These are phyloP conservation scores for Ceratina calcarata DNA, from an alignment of 1,140 invertebrate species.

Conservation along the genomic window DNA sequence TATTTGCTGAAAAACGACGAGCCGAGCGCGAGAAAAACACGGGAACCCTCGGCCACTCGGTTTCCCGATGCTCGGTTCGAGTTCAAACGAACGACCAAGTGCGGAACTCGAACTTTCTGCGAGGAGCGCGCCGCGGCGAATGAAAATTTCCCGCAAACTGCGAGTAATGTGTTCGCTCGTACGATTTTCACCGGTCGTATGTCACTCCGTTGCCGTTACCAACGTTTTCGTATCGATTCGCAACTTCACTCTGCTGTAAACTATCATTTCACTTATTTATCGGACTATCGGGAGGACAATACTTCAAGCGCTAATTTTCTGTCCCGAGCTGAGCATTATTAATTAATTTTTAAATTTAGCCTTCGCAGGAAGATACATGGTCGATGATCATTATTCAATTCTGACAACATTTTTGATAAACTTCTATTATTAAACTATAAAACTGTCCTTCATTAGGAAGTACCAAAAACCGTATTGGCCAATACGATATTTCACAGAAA, in stretches of 20 bases:
- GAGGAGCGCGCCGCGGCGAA: conserved; percentile 12
- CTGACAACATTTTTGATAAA: too few relatives aligned
- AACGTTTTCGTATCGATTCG: conserved; percentile 16
- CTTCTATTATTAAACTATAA: too few relatives aligned
- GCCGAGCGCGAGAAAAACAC: conserved; percentile 52
- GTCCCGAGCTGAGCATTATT: too few relatives aligned
- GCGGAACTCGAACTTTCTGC: conserved; percentile 45
- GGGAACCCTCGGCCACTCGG: conserved; percentile 35
- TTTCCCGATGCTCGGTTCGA: conserved; percentile 36
- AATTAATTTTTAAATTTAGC: too few relatives aligned
- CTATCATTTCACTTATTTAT: too few relatives aligned
- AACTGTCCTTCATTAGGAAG: too few relatives aligned
- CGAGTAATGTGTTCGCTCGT: conserved; percentile 51
- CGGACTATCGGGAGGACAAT: too few relatives aligned
- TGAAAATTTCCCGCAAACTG: conserved; percentile 51
- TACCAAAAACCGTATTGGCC: too few relatives aligned
- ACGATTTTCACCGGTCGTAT: background rate
- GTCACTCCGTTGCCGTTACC: background rate
- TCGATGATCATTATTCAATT: too few relatives aligned
- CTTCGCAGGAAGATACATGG: too few relatives aligned
- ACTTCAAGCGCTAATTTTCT: too few relatives aligned
- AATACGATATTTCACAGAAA: too few relatives aligned
- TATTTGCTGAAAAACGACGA: conserved; percentile 40
- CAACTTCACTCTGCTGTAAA: background rate
- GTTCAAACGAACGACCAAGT: conserved; percentile 43